Evolutionary conservation across 2,888 invertebrate genomes (phyloP).

Genomic region (Pandemis corylana): DNA sequence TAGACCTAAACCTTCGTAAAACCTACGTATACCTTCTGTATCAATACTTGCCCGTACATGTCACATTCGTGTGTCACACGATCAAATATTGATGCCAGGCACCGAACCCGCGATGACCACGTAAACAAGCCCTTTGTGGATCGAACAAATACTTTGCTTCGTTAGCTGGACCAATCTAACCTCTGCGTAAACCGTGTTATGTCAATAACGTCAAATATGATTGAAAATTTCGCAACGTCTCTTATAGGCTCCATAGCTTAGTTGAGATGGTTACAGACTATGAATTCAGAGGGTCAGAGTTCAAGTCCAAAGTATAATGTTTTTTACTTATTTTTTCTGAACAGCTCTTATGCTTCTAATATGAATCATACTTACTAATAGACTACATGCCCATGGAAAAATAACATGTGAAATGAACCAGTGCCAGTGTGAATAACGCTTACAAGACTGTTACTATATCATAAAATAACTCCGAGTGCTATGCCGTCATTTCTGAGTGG

Average conservation of each 20-base stretch:
- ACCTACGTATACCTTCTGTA: background rate
- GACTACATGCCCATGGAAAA: too few species aligned
- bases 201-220: background rate
- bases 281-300: background rate
- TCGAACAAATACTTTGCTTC: constrained; percentile 25
- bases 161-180: constrained; percentile 15
- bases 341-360: background rate
- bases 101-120: background rate
- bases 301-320: background rate
- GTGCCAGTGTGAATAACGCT: too few species aligned
- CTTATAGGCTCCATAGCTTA: background rate
- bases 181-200: background rate
- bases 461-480: too few species aligned
- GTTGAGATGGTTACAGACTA: background rate
- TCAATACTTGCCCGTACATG: background rate
- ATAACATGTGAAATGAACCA: too few species aligned
- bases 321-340: background rate
- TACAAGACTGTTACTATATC: too few species aligned
- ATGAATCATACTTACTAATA: too few species aligned
- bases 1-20: background rate
- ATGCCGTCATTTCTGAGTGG: too few species aligned
- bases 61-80: background rate
- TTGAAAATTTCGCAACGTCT: background rate
- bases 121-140: constrained; percentile 4
- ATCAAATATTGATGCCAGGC: background rate